Evolutionary conservation across 2,888 invertebrate species (phyloP), one percentile per base, ranked within the genome.

Genomic region (Drosophila subquinaria): DNA sequence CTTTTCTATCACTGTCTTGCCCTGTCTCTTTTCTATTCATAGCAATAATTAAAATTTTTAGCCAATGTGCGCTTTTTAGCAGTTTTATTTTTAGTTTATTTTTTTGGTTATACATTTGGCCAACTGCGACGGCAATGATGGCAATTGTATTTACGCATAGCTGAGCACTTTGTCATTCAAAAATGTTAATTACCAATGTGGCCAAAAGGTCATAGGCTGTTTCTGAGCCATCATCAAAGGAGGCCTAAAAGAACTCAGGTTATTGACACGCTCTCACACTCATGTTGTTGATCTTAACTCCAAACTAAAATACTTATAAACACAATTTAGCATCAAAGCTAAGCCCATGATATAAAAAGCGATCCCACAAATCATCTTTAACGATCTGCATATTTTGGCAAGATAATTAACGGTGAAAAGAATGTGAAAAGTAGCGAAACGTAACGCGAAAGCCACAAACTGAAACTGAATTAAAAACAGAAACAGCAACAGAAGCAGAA

Each of bases 391-490:
- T 86, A 86, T 86, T 87, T 87, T 87, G 86, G 86, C 86, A 87
- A 84, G 50, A 88, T 87, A 87, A 87, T 87, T 87, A 87, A 87
- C 89, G 86, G 86, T 87, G 87, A 86, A 86, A 82, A 84, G 86
- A 86, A 88, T 86, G 89, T 87, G 81, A 87, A 87, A 87, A 87
- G 82, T 87, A 88, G 84, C 86, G 86, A 87, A 87, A 87, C 87
- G 86, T 76, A 86, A 88, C 86, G 81, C 74, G 76, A 84, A 86
- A 85, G 83, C 78, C 56, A 69, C 62, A 80, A 73, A 67, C 61
- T 62, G 30, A 66, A 65, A 45, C 53, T 55, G 50, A 57, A 67
- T 23, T 30, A 55, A 45, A 48, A 52, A 70, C 40, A 60, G 56
- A 53, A 51, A 69, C 11, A 60, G 56, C 51, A 51, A 69, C 11